Conservation (phyloP, 1,140 invertebrate genomes). For the Teleopsis dalmanni region DNA sequence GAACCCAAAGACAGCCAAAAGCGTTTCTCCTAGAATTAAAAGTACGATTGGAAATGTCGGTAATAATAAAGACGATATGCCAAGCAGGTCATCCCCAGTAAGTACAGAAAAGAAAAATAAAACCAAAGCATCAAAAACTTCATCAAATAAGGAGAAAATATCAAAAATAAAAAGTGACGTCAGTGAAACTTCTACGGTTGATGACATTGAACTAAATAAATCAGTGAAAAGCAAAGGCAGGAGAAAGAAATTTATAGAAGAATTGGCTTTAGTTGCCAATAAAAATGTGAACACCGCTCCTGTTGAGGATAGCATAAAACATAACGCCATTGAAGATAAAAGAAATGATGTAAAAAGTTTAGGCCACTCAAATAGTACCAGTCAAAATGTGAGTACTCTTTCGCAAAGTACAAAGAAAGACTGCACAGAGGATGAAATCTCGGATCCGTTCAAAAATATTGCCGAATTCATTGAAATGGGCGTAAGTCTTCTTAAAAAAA, state of each 20-base stretch:
- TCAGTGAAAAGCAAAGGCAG: background rate
- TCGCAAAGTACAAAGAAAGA: background rate
- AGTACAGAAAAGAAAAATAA: too few species aligned
- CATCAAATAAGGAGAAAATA: background rate
- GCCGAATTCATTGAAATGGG: slow-evolving; percentile 40
- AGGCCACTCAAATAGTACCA: too few species aligned
- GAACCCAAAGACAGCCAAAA: too few species aligned
- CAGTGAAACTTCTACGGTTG: background rate
- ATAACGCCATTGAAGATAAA: too few species aligned
- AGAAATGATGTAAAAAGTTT: too few species aligned
- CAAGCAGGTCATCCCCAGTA: too few species aligned
- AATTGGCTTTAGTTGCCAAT: background rate
- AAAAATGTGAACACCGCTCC: background rate
- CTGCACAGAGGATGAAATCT: slow-evolving; percentile 4
- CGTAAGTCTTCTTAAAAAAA: slow-evolving; percentile 34
- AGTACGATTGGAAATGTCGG: too few species aligned
- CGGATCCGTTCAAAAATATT: slow-evolving; percentile 32
- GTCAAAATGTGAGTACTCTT: too few species aligned
- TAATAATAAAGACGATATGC: too few species aligned
- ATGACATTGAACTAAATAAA: background rate
- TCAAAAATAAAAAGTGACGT: background rate
- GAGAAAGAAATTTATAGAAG: slow-evolving; percentile 12
- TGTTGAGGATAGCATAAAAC: too few species aligned
- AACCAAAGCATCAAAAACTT: too few species aligned
- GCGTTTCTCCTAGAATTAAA: too few species aligned